phyloP scores from a whole-genome alignment of 1,140 invertebrate genomes.

The Glossosoma conforme region DNA sequence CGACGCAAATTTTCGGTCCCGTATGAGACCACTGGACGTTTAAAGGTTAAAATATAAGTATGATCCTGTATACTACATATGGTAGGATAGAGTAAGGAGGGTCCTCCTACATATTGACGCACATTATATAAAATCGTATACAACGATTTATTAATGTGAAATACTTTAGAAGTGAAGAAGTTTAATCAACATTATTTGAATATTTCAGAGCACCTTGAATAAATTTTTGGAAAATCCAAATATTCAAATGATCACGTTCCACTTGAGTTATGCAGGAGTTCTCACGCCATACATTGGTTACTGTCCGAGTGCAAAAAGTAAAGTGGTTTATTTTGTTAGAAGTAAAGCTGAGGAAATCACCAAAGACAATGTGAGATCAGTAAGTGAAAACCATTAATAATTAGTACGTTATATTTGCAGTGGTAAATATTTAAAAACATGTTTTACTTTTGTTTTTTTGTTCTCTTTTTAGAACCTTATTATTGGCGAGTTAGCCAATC shows the following conservation, averaged over 20 bases:
- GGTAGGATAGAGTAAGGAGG: too few relatives aligned
- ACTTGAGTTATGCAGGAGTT: conserved; percentile 27
- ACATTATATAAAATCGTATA: too few relatives aligned
- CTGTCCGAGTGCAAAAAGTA: conserved; percentile 40
- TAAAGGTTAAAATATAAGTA: too few relatives aligned
- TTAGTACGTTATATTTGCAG: too few relatives aligned
- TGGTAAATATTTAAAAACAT: background rate
- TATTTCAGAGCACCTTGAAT: conserved; percentile 6
- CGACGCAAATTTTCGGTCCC: too few relatives aligned
- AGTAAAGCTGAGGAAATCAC: conserved; percentile 49
- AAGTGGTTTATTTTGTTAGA: conserved; percentile 63
- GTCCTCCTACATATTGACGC: too few relatives aligned
- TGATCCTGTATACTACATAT: too few relatives aligned
- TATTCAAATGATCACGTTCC: conserved; percentile 22
- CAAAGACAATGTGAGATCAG: conserved; percentile 53
- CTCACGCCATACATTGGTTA: conserved; percentile 35
- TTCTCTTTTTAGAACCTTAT: conserved; percentile 46
- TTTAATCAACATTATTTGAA: background rate
- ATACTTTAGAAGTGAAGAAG: too few relatives aligned
- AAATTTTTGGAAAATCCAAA: conserved; percentile 19
- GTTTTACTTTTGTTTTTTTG: too few relatives aligned
- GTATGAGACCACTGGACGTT: too few relatives aligned
- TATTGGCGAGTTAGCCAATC: conserved; percentile 76
- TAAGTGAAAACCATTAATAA: conserved; percentile 28
- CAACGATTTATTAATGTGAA: too few relatives aligned